These are phyloP conservation scores for Isichthys henryi DNA, from an alignment of 2,113 vertebrate genomes.

Conservation along the genomic window DNA sequence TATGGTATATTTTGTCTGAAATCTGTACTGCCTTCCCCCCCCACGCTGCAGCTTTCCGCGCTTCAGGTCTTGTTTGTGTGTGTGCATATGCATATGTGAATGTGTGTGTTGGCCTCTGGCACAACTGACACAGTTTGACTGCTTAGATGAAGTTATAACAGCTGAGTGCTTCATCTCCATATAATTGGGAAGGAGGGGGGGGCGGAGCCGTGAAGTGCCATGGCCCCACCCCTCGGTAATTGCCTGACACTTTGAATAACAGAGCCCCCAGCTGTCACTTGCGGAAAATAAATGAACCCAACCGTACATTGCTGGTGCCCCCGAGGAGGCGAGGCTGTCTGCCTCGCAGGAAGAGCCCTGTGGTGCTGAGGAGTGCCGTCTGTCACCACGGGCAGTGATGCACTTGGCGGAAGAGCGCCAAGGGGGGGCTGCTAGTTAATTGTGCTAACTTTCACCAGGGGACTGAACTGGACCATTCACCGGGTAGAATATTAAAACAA, in stretches of 20 bases:
- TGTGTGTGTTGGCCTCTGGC: background rate
- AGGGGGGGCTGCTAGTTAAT: background rate
- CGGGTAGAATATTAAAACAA: background rate
- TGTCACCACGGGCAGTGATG: background rate
- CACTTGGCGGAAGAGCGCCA: too few species aligned
- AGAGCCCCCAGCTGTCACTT: background rate
- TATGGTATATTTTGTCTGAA: background rate
- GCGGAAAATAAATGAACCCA: background rate
- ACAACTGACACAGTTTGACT: background rate
- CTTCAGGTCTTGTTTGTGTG: background rate
- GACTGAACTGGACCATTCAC: background rate
- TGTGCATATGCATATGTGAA: background rate
- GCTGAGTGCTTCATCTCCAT: background rate
- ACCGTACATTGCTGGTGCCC: background rate
- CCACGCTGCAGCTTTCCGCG: too few species aligned
- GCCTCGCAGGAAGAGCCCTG: background rate
- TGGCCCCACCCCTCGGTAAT: background rate
- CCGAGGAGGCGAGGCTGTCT: background rate
- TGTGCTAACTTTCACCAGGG: background rate
- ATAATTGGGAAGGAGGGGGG: background rate
- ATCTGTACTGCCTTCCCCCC: background rate
- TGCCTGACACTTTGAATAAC: background rate
- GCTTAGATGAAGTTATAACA: background rate
- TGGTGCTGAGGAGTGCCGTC: background rate
- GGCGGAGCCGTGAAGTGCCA: background rate